Evolutionary conservation across 92 coral and sea anemone genomes (phyloP), one percentile per base, ranked within the genome.

Genomic region (Chrysogorgia sp.): DNA sequence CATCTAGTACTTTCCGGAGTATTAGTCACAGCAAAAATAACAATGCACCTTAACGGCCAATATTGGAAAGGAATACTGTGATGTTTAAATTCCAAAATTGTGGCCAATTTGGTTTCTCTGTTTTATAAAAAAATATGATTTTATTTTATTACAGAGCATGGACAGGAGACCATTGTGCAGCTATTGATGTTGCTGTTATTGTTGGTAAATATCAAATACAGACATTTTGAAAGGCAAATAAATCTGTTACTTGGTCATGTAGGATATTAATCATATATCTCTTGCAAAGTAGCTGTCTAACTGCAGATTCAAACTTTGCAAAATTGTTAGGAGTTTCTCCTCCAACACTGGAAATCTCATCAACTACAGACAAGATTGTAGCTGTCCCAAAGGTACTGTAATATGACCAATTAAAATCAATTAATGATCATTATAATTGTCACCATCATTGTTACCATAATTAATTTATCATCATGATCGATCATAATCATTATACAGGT

Each of bases 121-220:
- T 19, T 53, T 53, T 26, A 58, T 14, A 58, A 58, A 58, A 6
- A 22, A 6, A 17, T 58, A 29, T 22, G 31, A 58, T 58, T 19
- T 31, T 58, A 29, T 58, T 57, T 13, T 43, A 68, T 0, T 25
- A 3, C 43, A 91, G 96, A 45, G 88, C 96, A 33, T 91, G 96
- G 96, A 84, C 86, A 34, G 96, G 96, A 50, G 96, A 91, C 33
- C 79, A 82, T 52, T 60, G 82, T 79, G 96, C 96, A 30, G 76
- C 92, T 13, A 69, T 85, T 30, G 92, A 91, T 85, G 92, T 91
- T 32, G 85, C 96, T 26, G 82, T 85, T 35, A 88, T 91, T 79
- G 92, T 91, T 59, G 96, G 96, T 91, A 40, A 82, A 90, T 82
- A 33, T 40, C 14, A 23, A 8, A 45, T 8, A 57, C 25, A 24